A percentile compares a stretch with the other conserved stretches of the same genome.
Evolutionary conservation across 2,797 vertebrate species (phyloP).

Genomic region (Lophotriccus pileatus): DNA sequence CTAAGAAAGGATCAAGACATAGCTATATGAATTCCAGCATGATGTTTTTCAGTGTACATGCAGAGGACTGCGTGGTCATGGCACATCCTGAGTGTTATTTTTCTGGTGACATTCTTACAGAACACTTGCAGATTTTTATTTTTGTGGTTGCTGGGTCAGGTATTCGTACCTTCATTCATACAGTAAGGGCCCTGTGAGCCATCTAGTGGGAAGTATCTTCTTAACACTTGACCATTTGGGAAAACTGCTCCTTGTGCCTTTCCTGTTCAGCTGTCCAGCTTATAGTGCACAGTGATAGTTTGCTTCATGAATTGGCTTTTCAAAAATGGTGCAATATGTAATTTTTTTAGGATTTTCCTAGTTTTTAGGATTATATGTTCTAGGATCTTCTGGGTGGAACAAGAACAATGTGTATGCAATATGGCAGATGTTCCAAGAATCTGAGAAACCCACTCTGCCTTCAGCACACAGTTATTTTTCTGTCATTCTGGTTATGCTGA

Average conservation of each 20-base stretch:
- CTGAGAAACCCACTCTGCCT: background rate
- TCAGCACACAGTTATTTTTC: background rate
- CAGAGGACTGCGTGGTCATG: fast-evolving
- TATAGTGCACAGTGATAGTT: background rate
- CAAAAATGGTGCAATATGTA: background rate
- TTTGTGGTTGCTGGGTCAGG: background rate
- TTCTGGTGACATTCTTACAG: fast-evolving
- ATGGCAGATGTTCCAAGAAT: background rate
- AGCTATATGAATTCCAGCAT: background rate
- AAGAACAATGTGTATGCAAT: background rate
- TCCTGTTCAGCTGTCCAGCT: background rate
- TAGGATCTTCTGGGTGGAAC: background rate
- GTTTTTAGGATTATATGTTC: background rate
- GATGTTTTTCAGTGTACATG: background rate
- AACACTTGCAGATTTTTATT: background rate
- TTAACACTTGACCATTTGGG: background rate
- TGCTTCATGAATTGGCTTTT: background rate
- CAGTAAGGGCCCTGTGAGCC: constrained; percentile 23
- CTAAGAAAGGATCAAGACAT: background rate
- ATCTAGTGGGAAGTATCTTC: constrained; percentile 42
- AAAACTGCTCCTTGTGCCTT: background rate
- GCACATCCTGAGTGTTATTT: background rate
- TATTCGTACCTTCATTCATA: background rate
- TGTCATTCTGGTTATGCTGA: background rate
- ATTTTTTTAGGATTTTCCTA: background rate